A percentile compares a stretch with the other conserved stretches of the same genome.
Conservation (phyloP, 2,113 vertebrate genomes). For the Bucco capensis region DNA sequence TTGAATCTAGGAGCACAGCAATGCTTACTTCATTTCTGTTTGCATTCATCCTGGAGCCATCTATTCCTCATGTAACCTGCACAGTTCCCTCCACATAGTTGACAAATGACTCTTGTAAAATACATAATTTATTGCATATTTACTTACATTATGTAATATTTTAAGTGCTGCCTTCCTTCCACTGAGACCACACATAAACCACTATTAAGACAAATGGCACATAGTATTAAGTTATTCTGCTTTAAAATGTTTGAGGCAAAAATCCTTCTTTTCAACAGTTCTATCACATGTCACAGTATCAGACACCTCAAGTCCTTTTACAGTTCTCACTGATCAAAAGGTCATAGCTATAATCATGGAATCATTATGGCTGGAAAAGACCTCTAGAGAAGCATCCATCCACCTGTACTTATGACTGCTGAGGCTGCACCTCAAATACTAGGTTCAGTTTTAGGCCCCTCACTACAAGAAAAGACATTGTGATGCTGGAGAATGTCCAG, state of each 20-base stretch:
- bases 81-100: neutral
- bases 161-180: neutral
- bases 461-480: too few species aligned
- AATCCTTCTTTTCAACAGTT: neutral
- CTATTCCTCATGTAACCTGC: neutral
- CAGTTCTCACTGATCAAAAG: neutral
- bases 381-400: too few species aligned
- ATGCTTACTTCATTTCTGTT: neutral
- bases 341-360: too few species aligned
- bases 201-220: neutral
- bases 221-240: neutral
- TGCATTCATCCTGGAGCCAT: neutral
- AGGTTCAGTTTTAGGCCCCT: too few species aligned
- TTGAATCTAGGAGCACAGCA: fast-evolving
- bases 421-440: too few species aligned
- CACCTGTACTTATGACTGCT: too few species aligned
- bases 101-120: neutral
- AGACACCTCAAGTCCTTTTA: neutral
- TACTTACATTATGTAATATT: neutral
- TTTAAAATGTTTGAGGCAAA: neutral
- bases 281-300: too few species aligned
- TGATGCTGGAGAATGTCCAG: too few species aligned
- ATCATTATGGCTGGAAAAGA: too few species aligned
- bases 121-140: neutral
- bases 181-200: neutral